Evolutionary conservation across 2,113 vertebrate genomes (phyloP).

Genomic region (Rhinichthys klamathensis): DNA sequence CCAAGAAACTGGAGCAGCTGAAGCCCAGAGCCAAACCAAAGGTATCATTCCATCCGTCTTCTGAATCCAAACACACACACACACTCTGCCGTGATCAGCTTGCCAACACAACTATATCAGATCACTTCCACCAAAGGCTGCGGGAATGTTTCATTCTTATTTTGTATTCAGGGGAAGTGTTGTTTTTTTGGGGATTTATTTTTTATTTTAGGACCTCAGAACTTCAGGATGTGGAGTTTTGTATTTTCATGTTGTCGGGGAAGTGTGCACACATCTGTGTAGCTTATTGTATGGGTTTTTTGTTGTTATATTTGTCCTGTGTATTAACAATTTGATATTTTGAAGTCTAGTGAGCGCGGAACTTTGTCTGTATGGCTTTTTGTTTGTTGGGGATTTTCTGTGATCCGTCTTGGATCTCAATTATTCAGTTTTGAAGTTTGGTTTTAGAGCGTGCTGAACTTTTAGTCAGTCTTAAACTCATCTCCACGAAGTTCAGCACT

Average conservation of each 20-base stretch:
- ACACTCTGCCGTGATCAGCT: constrained; percentile 9
- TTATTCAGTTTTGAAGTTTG: constrained; percentile 52
- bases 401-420: not conserved
- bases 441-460: constrained; percentile 66
- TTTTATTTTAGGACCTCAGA: not conserved
- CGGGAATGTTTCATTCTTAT: constrained; percentile 37
- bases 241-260: not conserved
- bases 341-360: not conserved
- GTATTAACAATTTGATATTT: not conserved
- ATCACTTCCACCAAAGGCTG: constrained; percentile 22
- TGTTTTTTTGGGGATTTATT: not conserved
- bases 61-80: constrained; percentile 46
- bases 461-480: constrained; percentile 60
- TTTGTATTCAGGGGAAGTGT: not conserved
- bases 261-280: not conserved
- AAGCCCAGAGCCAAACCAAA: constrained; percentile 97
- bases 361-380: not conserved
- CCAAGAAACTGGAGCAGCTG: constrained; percentile 98
- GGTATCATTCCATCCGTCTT: constrained; percentile 74
- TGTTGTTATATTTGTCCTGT: not conserved
- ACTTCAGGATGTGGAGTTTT: constrained; percentile 20
- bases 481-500: constrained; percentile 54
- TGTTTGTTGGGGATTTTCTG: not conserved
- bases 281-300: not conserved
- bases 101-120: constrained; percentile 32